Evolutionary conservation across 2,888 invertebrate genomes (phyloP).

Genomic region (Callimorpha dominula): DNA sequence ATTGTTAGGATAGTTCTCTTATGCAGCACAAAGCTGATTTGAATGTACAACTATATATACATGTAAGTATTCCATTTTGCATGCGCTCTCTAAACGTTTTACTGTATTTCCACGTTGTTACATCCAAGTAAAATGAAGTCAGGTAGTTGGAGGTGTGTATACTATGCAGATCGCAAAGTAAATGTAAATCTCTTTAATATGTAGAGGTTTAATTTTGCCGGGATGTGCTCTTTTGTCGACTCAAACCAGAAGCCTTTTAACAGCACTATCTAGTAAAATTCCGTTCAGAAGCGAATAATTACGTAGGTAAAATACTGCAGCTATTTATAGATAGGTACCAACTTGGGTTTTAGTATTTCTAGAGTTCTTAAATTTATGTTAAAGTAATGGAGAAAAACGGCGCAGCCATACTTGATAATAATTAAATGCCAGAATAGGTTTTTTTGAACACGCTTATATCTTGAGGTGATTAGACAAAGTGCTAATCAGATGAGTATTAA

Average conservation of each 20-base stretch:
- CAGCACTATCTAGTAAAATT: not conserved
- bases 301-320: not conserved
- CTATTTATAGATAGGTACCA: not conserved
- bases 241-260: not conserved
- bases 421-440: no score
- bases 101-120: slow-evolving; percentile 11
- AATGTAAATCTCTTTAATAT: slow-evolving; percentile 4
- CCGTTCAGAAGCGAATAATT: not conserved
- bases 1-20: not conserved
- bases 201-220: not conserved
- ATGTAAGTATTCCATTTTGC: not conserved
- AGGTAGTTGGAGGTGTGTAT: not conserved
- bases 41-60: not conserved
- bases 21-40: not conserved
- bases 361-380: not conserved
- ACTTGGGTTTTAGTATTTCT: not conserved
- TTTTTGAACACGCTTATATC: no score
- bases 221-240: not conserved
- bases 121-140: slow-evolving; percentile 17
- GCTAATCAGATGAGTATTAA: not conserved
- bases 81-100: slow-evolving; percentile 1
- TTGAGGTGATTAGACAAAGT: not conserved
- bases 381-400: no score
- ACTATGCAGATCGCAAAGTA: slow-evolving; percentile 24
- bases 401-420: no score